A percentile compares a stretch with the other conserved stretches of the same genome.
phyloP scores from a whole-genome alignment of 2,888 invertebrate species.

The Philereme vetulata region DNA sequence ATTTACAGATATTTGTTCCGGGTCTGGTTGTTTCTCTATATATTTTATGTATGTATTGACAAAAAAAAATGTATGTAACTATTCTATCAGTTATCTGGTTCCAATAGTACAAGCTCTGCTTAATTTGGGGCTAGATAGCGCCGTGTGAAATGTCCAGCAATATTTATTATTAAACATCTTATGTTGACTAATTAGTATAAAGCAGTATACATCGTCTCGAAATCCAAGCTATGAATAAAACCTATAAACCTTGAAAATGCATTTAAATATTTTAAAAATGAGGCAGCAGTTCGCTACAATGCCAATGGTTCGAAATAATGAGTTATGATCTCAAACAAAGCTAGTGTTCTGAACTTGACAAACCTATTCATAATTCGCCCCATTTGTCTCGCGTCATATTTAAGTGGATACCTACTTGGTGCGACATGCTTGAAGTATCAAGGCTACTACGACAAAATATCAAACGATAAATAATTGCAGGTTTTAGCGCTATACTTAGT shows the following conservation, averaged over 20 bases:
- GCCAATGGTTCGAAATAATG: conserved; percentile 40
- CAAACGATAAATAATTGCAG: no score
- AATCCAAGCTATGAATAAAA: conserved; percentile 43
- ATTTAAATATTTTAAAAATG: conserved; percentile 52
- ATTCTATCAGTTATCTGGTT: no score
- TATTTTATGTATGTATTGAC: no score
- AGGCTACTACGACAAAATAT: no score
- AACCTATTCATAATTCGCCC: conserved; percentile 30
- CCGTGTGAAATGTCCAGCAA: no score
- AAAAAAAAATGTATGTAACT: no score
- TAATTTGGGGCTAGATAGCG: no score
- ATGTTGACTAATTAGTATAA: conserved; percentile 1
- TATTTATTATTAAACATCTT: no score
- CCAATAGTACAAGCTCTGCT: no score
- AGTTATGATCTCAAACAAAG: conserved; percentile 45
- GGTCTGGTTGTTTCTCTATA: no score
- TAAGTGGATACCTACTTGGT: neutral
- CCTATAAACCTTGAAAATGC: conserved; percentile 45
- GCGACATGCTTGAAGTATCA: neutral
- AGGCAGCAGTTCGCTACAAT: conserved; percentile 18
- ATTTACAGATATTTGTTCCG: no score
- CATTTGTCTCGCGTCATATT: conserved; percentile 25
- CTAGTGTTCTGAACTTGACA: conserved; percentile 28
- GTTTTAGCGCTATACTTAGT: no score
- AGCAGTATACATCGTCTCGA: conserved; percentile 34